These are phyloP conservation scores for Limnephilus rhombicus DNA, from an alignment of 2,888 invertebrate genomes.

Conservation along the genomic window DNA sequence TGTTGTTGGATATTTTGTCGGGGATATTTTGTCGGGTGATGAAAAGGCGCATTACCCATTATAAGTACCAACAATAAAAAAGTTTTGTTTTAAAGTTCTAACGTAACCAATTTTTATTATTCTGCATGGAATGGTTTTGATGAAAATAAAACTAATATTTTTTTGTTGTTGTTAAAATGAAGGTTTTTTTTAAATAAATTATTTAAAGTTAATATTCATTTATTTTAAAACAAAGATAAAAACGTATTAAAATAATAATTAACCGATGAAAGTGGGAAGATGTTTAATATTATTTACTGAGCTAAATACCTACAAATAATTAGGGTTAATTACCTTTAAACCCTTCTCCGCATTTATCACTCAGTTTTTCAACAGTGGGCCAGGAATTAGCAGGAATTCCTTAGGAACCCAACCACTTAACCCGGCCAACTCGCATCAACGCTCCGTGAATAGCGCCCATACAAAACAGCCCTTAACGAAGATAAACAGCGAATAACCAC, in stretches of 20 bases:
- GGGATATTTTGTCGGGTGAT: no score
- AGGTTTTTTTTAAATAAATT: no score
- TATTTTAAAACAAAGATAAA: no score
- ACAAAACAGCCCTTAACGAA: constrained; percentile 43
- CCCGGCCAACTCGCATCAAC: constrained; percentile 28
- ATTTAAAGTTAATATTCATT: no score
- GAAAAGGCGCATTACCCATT: no score
- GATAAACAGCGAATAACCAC: constrained; percentile 31
- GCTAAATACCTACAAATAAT: background rate
- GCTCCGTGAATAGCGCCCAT: constrained; percentile 20
- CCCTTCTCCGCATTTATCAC: constrained; percentile 1
- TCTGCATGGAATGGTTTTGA: no score
- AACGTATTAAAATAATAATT: background rate
- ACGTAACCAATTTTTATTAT: no score
- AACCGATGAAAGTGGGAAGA: background rate
- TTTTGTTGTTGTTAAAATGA: no score
- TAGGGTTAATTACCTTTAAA: background rate
- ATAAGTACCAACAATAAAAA: no score
- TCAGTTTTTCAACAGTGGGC: background rate
- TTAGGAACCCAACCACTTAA: constrained; percentile 24
- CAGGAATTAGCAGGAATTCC: background rate
- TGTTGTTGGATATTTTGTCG: no score
- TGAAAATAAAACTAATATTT: no score
- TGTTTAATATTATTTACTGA: background rate
- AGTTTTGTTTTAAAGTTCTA: no score